Percentiles rank a stretch among this genome's conserved stretches.
Evolutionary conservation across 2,113 vertebrate genomes (phyloP).

Genomic region (Tragelaphus scriptus): DNA sequence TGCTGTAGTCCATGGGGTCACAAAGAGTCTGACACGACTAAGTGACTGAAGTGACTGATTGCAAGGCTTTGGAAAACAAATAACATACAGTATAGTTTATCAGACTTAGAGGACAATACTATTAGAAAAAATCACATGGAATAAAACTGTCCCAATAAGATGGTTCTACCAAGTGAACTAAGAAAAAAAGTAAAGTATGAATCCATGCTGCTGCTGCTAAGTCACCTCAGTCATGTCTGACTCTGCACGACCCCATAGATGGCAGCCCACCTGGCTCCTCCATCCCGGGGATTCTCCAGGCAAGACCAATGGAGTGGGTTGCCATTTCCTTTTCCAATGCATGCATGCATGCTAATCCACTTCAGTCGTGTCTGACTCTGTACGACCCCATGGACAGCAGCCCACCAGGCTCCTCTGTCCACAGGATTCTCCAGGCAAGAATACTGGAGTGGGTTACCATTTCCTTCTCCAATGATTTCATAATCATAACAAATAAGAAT

Average conservation of each 20-base stretch:
- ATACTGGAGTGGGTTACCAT: background rate
- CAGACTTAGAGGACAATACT: background rate
- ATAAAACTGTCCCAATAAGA: background rate
- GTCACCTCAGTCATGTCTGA: background rate
- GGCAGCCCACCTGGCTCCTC: background rate
- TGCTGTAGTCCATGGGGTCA: background rate
- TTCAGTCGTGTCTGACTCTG: accelerated
- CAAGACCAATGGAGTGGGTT: background rate
- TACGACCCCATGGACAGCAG: background rate
- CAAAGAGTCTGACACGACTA: background rate
- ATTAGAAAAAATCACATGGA: background rate
- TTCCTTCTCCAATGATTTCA: background rate
- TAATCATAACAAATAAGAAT: background rate
- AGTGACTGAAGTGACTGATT: background rate
- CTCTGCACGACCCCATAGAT: accelerated
- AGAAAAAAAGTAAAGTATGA: background rate
- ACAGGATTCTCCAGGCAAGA: background rate
- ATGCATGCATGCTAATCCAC: accelerated
- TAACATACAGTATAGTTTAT: background rate
- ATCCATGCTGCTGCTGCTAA: background rate
- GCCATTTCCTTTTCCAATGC: background rate
- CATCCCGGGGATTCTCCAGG: background rate
- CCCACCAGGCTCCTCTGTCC: background rate
- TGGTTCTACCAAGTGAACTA: background rate
- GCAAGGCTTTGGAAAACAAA: background rate